Base-by-base conservation (phyloP, 2,888 invertebrate species). In the Hemithea aestivaria region DNA sequence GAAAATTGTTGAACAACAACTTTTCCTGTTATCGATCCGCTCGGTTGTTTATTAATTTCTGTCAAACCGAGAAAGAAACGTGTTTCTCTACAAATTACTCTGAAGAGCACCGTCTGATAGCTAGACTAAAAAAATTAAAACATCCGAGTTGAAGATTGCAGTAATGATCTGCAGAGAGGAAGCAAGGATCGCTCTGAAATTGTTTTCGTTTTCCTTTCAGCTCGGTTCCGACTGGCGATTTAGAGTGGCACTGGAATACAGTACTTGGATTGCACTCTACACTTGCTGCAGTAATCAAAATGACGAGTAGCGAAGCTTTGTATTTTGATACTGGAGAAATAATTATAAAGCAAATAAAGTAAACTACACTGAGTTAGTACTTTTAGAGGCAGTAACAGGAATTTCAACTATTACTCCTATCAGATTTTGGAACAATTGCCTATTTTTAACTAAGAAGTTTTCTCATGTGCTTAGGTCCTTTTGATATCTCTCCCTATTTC, bases 181-280 rank as follows among this genome's bases (percentile, higher is more conserved):
- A 58, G 58, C 59, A 56, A 57, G 52, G 59, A 70, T 68, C 65
- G 70, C 59, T 63, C 60, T 65, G 65, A 69, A 68, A 77, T 75
- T 74, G 71, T 78, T 76, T 78, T 75, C 66, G 62, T 73, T 73
- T 72, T 72, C 62, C 60, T 66, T 66, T 62, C 56, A 58, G 54
- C 43, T 37, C 34, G 37, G 36, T 38, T 36, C 42, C 34, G 40
- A 43, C 28, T 28, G 24, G 35, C 25, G 25, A 29, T 29, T 30
- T 26, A 7, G 16, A 16, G 33, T 31, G 10, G 20, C 30, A 26
- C 7, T 30, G 7, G 2, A 24, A 35, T n/a, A 11, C 20, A 28
- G 24, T 29, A 24, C 24, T 5, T 9, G 10, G 8, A 8, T 10
- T 5, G 1, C 8, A 24, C 24, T 8, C 2, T 9, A 8, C 4